Conservation (phyloP, 2,113 vertebrate genomes). For the Acanthisitta chloris region DNA sequence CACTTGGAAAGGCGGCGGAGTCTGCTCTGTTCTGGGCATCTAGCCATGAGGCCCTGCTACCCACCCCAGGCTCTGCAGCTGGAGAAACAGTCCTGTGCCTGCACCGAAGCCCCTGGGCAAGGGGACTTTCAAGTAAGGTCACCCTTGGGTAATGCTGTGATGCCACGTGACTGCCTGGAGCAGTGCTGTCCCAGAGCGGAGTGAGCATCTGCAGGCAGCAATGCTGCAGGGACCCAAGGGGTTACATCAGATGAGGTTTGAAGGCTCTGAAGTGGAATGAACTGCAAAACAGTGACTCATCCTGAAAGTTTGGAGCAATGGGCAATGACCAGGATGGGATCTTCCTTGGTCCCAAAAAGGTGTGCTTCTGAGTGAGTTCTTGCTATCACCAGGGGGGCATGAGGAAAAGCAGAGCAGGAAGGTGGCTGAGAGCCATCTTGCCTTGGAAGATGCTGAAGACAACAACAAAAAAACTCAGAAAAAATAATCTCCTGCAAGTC, state of each 20-base stretch:
- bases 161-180: neutral
- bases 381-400: neutral
- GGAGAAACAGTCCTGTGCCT: neutral
- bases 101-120: neutral
- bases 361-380: neutral
- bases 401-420: neutral
- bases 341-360: neutral
- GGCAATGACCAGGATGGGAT: neutral
- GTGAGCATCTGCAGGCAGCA: neutral
- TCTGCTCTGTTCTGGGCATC: neutral
- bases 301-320: neutral
- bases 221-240: neutral
- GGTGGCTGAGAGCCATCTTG: neutral
- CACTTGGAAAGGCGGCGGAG: neutral
- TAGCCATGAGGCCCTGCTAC: neutral
- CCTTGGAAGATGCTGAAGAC: neutral
- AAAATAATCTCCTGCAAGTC: neutral
- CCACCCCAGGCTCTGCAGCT: neutral
- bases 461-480: neutral
- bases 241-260: neutral
- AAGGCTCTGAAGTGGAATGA: neutral
- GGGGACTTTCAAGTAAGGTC: neutral
- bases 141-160: neutral
- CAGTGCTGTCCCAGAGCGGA: neutral
- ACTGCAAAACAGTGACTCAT: neutral